These are phyloP conservation scores for Pangasius krempfi DNA, from an alignment of 2,797 vertebrate genomes.

Conservation along the genomic window DNA sequence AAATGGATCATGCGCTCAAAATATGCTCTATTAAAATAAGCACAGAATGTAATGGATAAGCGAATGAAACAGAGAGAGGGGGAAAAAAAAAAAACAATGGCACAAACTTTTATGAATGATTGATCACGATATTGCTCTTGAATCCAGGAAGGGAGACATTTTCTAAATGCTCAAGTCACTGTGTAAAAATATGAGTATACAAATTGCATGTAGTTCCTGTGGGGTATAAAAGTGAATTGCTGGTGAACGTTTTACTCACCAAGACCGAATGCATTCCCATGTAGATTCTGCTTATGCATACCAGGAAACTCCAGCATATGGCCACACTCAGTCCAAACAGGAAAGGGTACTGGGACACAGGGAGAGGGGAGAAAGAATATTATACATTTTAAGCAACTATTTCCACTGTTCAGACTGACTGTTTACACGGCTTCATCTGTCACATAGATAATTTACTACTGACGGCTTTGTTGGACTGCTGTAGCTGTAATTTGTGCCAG, in stretches of 20 bases:
- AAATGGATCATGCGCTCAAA: neutral
- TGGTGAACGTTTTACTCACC: constrained; percentile 76
- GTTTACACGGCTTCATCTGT: neutral
- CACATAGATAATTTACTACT: too few species aligned
- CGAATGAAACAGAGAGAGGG: neutral
- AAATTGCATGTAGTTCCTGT: neutral
- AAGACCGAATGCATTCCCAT: constrained; percentile 99
- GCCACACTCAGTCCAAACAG: constrained; percentile 85
- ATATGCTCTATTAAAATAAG: neutral
- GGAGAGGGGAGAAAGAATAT: neutral
- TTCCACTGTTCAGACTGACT: neutral
- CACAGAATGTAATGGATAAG: neutral
- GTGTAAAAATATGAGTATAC: neutral
- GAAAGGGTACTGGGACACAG: constrained; percentile 83
- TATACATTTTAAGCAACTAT: neutral
- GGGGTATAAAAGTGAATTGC: neutral
- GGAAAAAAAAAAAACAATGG: neutral
- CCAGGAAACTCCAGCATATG: constrained; percentile 89
- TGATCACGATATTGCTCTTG: neutral
- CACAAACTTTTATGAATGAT: neutral
- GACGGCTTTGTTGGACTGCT: neutral
- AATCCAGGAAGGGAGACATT: neutral
- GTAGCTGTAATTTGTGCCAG: neutral
- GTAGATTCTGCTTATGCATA: constrained; percentile 95
- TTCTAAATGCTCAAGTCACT: neutral